phyloP scores from a whole-genome alignment of 2,113 vertebrate species.

The Platichthys stellatus region DNA sequence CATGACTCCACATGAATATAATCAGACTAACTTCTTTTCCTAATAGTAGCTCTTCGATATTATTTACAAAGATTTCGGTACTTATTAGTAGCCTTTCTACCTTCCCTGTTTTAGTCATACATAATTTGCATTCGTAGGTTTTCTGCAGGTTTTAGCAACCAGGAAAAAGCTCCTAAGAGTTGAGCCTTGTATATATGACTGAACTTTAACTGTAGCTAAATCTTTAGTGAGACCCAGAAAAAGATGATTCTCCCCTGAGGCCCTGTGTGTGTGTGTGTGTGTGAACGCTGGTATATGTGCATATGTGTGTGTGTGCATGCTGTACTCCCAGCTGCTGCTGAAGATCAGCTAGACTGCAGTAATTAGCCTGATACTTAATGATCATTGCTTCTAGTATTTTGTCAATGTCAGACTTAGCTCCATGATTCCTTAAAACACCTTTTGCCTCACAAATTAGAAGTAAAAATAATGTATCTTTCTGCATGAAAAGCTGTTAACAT shows the following conservation, averaged over 20 bases:
- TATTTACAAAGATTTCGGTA: background rate
- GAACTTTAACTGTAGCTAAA: slow-evolving; percentile 14
- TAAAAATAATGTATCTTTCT: no score
- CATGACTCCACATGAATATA: background rate
- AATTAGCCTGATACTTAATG: slow-evolving; percentile 1
- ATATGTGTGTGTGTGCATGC: background rate
- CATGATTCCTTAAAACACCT: no score
- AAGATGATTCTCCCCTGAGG: slow-evolving; percentile 12
- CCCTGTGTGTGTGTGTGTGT: slow-evolving; percentile 7
- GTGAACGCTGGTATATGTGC: slow-evolving; percentile 5
- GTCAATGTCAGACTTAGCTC: background rate
- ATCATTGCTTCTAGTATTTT: background rate
- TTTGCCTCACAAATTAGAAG: no score
- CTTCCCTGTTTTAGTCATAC: background rate
- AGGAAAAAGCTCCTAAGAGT: slow-evolving; percentile 1
- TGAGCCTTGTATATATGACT: slow-evolving; percentile 39
- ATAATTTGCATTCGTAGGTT: background rate
- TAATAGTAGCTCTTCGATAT: no score
- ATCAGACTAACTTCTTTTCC: background rate
- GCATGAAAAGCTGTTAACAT: no score
- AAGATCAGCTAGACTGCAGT: slow-evolving; percentile 45
- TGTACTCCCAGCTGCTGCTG: slow-evolving; percentile 15
- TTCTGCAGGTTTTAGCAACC: background rate
- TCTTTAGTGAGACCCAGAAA: background rate
- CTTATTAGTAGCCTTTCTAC: background rate